These are phyloP conservation scores for Epsilonema sp. DNA, from an alignment of 2,888 invertebrate species.

Conservation along the genomic window DNA sequence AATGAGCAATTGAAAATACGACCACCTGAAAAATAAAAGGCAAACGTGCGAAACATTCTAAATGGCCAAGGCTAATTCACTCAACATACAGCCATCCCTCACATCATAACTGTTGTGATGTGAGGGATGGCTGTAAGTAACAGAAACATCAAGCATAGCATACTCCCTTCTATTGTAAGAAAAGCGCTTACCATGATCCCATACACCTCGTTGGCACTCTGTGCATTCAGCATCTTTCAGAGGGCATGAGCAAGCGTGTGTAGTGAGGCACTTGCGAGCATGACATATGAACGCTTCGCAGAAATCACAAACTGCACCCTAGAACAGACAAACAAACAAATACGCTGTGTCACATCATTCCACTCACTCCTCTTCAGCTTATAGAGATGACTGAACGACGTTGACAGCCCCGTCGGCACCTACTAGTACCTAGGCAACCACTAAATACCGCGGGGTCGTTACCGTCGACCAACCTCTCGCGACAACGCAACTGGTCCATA, in stretches of 20 bases:
- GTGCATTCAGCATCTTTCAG: conserved; percentile 64
- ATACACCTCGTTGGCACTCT: conserved; percentile 78
- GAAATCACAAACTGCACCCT: conserved; percentile 90
- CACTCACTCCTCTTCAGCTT: no score
- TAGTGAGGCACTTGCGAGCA: conserved; percentile 65
- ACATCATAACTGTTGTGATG: no score
- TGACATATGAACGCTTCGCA: conserved; percentile 97
- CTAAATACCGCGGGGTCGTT: no score
- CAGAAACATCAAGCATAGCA: no score
- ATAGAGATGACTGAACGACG: no score
- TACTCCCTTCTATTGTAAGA: conserved; percentile 3
- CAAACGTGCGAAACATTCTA: not conserved
- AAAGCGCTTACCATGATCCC: conserved; percentile 59
- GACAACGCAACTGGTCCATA: no score
- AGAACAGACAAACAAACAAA: conserved; percentile 14
- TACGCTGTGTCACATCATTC: no score
- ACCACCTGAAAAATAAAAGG: conserved; percentile 29
- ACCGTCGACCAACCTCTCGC: no score
- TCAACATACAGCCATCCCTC: not conserved
- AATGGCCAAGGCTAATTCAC: no score
- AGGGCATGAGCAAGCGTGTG: conserved; percentile 77
- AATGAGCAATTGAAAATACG: conserved; percentile 61
- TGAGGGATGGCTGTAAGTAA: no score
- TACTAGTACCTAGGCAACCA: no score
- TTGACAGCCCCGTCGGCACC: no score